Evolutionary conservation across 92 coral and sea anemone genomes (phyloP).

Genomic region (Phenganax marumi): DNA sequence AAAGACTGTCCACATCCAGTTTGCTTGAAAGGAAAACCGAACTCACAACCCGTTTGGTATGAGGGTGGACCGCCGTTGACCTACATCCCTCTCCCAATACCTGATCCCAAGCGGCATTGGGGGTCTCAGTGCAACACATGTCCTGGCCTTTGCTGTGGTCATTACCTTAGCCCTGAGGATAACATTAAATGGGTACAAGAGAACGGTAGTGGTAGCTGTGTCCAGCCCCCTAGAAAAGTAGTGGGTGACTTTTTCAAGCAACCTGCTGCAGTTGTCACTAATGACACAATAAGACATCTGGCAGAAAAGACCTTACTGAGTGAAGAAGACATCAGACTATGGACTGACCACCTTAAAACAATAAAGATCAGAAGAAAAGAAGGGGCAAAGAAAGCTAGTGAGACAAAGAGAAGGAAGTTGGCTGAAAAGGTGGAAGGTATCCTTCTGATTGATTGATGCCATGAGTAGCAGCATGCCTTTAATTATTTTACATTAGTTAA

Average conservation of each 20-base stretch:
- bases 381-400: conserved; percentile 30
- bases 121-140: conserved; percentile 29
- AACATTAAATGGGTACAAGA: conserved; percentile 19
- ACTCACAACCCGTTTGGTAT: not conserved
- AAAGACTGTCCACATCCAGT: conserved; percentile 33
- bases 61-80: conserved; percentile 26
- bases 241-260: conserved; percentile 8
- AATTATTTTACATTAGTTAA: no score
- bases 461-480: no score
- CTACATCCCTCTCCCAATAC: conserved; percentile 30
- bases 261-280: conserved; percentile 2
- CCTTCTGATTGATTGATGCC: not conserved
- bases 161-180: conserved; percentile 30
- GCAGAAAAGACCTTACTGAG: conserved; percentile 12
- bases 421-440: conserved; percentile 14
- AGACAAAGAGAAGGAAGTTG: not conserved
- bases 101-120: conserved; percentile 35
- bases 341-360: conserved; percentile 18
- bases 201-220: conserved; percentile 24
- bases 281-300: conserved; percentile 14
- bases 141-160: conserved; percentile 29
- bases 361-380: conserved; percentile 16
- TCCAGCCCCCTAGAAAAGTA: conserved; percentile 40
- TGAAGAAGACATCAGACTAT: conserved; percentile 5
- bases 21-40: conserved; percentile 30